Base-by-base conservation (phyloP, 2,113 vertebrate genomes). In the Thymallus thymallus region DNA sequence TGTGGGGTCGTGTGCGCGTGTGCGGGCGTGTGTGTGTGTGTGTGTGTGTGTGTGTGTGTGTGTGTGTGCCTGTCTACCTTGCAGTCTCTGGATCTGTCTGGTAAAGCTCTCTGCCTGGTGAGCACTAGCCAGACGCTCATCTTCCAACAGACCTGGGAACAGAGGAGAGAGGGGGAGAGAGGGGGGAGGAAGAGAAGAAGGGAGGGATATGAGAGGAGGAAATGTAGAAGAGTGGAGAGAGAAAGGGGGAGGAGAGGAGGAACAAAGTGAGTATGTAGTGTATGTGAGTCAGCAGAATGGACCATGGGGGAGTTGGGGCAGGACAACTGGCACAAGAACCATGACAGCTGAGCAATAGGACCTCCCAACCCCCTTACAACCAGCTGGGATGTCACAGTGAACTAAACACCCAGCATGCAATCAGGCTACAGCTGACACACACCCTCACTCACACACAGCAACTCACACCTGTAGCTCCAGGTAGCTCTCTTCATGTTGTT, bases 71-170 rank as follows among this genome's bases (percentile, higher is more conserved):
- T 30, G 66, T 48, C 22, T 74, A 91, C 94, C 93, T 87, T 95
- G 93, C 26, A 95, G 91, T 24, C 87, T 91, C 80, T 94, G 94
- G 85, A 95, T 94, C 83, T 94, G 92, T 74, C 92, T 86, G 58
- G 92, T 94, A 84, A 95, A 95, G 56, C 81, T 92, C 78, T 95
- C 94, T 0, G 94, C 93, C 86, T 95, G 95, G 76, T 94, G 92
- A 6, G 95, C 94, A 0, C 94, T 95, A 26, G 94, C 94, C 86
- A 95, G 81, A 1, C 95, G 91, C 75, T 96, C 94, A 2, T 96
- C 96, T 58, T 97, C 96, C 82, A 96, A 71, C 76, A 95, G 89
- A 24, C 95, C 96, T 96, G 85, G 71, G 29, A 63, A 24, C 5
- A 16, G 70, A 68, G 61, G 23, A 71, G 41, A n/a, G 13, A 6